Evolutionary conservation across 2,888 invertebrate genomes (phyloP), one percentile per base, ranked within the genome.

Genomic region (Polyommatus iphigenia): DNA sequence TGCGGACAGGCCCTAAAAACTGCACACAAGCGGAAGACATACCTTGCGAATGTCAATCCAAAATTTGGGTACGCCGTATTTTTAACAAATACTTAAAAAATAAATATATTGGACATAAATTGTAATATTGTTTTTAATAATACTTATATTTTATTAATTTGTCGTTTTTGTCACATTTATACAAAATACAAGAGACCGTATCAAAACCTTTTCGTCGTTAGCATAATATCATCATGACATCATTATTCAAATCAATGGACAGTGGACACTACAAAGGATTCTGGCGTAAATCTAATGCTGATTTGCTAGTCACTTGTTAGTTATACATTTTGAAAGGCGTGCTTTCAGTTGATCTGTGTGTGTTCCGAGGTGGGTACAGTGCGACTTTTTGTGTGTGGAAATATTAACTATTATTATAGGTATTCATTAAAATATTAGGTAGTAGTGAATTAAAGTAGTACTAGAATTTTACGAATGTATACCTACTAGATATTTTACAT

Each of bases 221-320:
- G 15, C 18, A 62, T 10, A n/a, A n/a, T n/a, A n/a, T n/a, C n/a
- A 29, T 32, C 15, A 32, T 67, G 29, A 62, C n/a, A 32, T 50
- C 24, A 41, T 54, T 75, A 75, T 75, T 75, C 29, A 75, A 75
- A 50, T 50, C 73, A 41, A 29, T 29, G 29, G 7, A 54, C 46
- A 46, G 46, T n/a, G 41, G 41, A 24, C 20, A 46, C 13, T 46
- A 46, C n/a, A 13, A 24, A 73, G 41, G 41, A 32, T n/a, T 20
- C 46, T 24, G 18, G 46, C 15, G 50, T 50, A 54, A 75, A 54
- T 75, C 50, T 24, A 54, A 15, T 54, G 24, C 29, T 15, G 46
- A 75, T 50, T 24, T 54, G 75, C 54, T 75, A 75, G 75, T 75
- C 54, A 29, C 24, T 50, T 29, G 24, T 54, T 50, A 75, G 75